phyloP scores from a whole-genome alignment of 2,113 vertebrate genomes.

The Apistogramma diplotaenia region DNA sequence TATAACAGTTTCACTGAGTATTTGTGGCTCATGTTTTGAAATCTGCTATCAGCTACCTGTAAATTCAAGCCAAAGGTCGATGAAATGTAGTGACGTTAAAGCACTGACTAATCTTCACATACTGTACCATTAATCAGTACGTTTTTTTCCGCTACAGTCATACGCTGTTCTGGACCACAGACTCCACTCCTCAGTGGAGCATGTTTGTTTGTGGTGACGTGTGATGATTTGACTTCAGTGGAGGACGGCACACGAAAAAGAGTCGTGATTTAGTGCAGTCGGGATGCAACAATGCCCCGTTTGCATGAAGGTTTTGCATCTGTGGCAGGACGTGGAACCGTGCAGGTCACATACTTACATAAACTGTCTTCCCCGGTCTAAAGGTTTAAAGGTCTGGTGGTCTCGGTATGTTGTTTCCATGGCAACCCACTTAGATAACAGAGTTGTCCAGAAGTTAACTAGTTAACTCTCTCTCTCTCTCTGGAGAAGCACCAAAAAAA shows the following conservation, averaged over 20 bases:
- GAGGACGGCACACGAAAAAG: neutral
- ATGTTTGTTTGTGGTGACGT: conserved; percentile 28
- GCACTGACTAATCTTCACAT: neutral
- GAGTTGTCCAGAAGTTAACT: neutral
- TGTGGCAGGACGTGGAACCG: neutral
- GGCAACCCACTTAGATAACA: conserved; percentile 29
- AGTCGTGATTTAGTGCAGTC: neutral
- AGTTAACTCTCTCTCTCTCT: neutral
- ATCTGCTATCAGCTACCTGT: neutral
- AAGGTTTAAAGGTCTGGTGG: conserved; percentile 29
- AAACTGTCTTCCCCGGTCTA: neutral
- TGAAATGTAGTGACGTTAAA: neutral
- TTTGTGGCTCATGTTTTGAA: neutral
- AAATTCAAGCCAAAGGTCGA: neutral
- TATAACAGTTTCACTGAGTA: neutral
- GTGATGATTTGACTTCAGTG: neutral
- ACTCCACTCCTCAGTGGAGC: conserved; percentile 8
- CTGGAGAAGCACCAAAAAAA: neutral
- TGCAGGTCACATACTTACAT: neutral
- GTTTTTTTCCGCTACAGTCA: neutral
- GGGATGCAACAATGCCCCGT: neutral
- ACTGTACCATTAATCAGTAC: neutral
- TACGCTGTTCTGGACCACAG: neutral
- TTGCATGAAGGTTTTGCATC: neutral
- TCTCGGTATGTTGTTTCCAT: conserved; percentile 33